A percentile compares a stretch with the other conserved stretches of the same genome.
Conservation (phyloP, 2,113 vertebrate species). For the Solea solea region DNA sequence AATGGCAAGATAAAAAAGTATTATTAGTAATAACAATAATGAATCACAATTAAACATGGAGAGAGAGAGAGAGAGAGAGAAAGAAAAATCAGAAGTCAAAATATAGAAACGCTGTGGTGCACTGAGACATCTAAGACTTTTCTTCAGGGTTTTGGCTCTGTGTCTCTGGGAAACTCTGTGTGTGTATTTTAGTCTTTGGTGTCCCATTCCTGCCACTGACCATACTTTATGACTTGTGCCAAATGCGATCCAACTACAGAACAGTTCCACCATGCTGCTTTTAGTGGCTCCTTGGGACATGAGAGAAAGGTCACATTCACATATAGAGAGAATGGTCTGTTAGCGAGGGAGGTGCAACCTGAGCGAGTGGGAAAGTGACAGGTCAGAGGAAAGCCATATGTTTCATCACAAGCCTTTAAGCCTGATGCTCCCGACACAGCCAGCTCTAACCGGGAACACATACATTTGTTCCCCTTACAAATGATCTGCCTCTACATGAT, state of each 20-base stretch:
- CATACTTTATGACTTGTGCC: constrained; percentile 81
- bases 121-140: background rate
- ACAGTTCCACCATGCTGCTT: constrained; percentile 70
- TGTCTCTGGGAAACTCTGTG: constrained; percentile 5
- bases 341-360: constrained; percentile 15
- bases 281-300: constrained; percentile 64
- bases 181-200: constrained; percentile 12
- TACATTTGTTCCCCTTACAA: background rate
- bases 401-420: constrained; percentile 41
- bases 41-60: no score
- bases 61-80: no score
- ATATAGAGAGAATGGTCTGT: constrained; percentile 43
- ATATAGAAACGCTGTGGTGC: background rate
- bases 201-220: constrained; percentile 36
- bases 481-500: no score
- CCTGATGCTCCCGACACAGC: background rate
- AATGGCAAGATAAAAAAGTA: no score
- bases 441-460: background rate
- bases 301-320: constrained; percentile 45
- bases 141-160: background rate
- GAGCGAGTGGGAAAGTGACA: constrained; percentile 23
- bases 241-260: constrained; percentile 71
- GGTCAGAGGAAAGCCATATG: constrained; percentile 49
- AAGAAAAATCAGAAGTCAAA: no score
- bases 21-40: no score